Evolutionary conservation across 2,797 vertebrate species (phyloP), one percentile per base, ranked within the genome.

Genomic region (Scomberomorus guttatus): DNA sequence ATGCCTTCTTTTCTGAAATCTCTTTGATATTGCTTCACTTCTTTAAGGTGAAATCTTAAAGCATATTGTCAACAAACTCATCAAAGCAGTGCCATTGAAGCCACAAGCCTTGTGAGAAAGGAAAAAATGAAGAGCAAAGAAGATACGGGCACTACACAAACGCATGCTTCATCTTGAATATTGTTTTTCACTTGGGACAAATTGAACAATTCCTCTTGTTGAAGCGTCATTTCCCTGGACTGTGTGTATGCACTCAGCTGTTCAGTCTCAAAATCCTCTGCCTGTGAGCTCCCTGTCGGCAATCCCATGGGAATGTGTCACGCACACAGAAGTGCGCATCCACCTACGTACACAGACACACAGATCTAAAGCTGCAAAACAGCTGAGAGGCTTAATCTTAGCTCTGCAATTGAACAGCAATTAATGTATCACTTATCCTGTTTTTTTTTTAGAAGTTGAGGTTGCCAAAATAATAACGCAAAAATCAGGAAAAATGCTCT

Each of bases 141-240:
- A 71, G 55, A 80, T 58, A 72, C 6, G 6, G 29, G 50, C 25
- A 58, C 24, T 3, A 73, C 52, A 80, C 71, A 81, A 84, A 81
- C 3, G 13, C 54, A 75, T 44, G 29, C 60, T 80, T 87, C 54
- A 81, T 78, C 59, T 73, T 52, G 14, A 80, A 74, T 82, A 82
- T 65, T 71, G 44, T 78, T 83, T 88, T 81, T 63, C 58, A 68
- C 70, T 72, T 3, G 3, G 70, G 75, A 80, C 70, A 89, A 81
- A 89, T 74, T 62, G 75, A 90, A 83, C 83, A 71, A 83, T 82
- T 89, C 68, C 72, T 90, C 76, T 81, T 87, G 70, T 52, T 87
- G 73, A 88, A 85, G 82, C 34, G 0, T 82, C 60, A 82, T 87
- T 90, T 89, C 69, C 80, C 79, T 79, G 73, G 75, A 83, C 80